phyloP scores from a whole-genome alignment of 2,797 vertebrate species.

The Sebastes iracundus region DNA sequence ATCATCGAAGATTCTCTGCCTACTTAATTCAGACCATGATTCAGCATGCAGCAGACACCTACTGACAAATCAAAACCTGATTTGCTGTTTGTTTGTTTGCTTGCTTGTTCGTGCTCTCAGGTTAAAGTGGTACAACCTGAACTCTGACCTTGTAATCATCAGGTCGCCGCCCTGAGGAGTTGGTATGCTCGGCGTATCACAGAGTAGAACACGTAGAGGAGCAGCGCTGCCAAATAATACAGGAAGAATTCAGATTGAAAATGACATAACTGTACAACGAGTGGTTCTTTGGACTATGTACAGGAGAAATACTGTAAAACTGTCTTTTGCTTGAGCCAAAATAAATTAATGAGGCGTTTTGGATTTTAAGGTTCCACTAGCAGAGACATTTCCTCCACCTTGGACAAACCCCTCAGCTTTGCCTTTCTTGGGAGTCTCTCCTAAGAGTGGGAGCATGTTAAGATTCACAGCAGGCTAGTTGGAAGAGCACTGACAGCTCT shows the following conservation, averaged over 20 bases:
- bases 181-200: conserved; percentile 13
- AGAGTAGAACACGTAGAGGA: background rate
- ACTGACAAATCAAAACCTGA: conserved; percentile 29
- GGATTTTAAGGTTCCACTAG: background rate
- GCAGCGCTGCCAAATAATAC: conserved; percentile 4
- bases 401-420: conserved; percentile 16
- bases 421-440: conserved; percentile 17
- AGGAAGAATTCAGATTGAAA: background rate
- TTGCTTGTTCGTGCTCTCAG: conserved; percentile 37
- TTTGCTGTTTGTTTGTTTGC: conserved; percentile 44
- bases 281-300: background rate
- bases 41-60: conserved; percentile 19
- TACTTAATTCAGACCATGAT: conserved; percentile 48
- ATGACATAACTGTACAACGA: background rate
- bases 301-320: background rate
- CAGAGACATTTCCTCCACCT: background rate
- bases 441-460: conserved; percentile 52
- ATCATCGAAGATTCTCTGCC: conserved; percentile 36
- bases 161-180: conserved; percentile 39
- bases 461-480: conserved; percentile 65
- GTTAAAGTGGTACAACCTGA: conserved; percentile 47
- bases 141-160: conserved; percentile 40
- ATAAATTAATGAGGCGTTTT: conserved; percentile 1
- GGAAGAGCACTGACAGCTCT: conserved; percentile 60
- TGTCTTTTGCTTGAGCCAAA: background rate